These are phyloP conservation scores for Apomyelois bistriatella DNA, from an alignment of 2,888 invertebrate genomes.

Conservation along the genomic window DNA sequence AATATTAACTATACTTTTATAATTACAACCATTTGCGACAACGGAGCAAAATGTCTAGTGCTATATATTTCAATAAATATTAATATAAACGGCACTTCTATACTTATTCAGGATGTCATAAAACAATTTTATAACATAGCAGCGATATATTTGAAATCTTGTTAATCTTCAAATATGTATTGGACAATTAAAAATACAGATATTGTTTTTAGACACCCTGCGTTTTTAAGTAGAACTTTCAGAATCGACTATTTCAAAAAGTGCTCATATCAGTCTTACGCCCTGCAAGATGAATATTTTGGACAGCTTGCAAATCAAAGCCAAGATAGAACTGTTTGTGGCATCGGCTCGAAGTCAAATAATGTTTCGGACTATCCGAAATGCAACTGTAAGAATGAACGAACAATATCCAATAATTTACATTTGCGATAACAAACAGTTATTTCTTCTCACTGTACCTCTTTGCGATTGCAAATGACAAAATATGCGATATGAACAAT, in stretches of 20 bases:
- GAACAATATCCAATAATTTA: constrained; percentile 19
- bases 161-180: neutral
- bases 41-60: constrained; percentile 73
- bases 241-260: constrained; percentile 42
- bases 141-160: constrained; percentile 10
- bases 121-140: constrained; percentile 35
- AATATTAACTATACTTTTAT: constrained; percentile 66
- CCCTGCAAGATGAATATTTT: constrained; percentile 44
- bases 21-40: constrained; percentile 77
- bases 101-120: constrained; percentile 53
- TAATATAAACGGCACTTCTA: constrained; percentile 57
- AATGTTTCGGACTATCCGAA: constrained; percentile 24
- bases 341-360: constrained; percentile 21
- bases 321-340: constrained; percentile 32
- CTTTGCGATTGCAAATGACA: constrained; percentile 41
- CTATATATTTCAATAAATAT: constrained; percentile 60
- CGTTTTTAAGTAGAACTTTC: constrained; percentile 37
- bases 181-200: constrained; percentile 13
- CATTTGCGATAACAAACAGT: constrained; percentile 23
- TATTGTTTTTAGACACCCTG: constrained; percentile 51
- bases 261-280: constrained; percentile 64
- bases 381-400: constrained; percentile 34
- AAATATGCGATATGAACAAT: constrained; percentile 55
- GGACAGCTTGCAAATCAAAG: constrained; percentile 32
- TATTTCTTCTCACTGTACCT: constrained; percentile 34